A percentile compares a stretch with the other conserved stretches of the same genome.
phyloP scores from a whole-genome alignment of 64 coral and sea anemone species.

The Stichodactyla helianthus region DNA sequence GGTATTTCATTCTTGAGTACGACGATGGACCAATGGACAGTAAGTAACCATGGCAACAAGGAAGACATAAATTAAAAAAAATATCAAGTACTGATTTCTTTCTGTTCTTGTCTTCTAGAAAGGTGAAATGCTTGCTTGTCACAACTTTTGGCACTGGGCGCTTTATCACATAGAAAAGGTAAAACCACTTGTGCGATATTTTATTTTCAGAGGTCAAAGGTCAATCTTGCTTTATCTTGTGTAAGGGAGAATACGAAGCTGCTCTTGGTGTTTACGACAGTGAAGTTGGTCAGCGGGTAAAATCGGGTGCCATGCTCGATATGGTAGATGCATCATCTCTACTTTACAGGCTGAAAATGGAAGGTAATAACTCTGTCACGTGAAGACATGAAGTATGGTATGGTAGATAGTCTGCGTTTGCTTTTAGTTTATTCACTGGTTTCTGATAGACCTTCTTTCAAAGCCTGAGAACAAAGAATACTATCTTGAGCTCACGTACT shows the following conservation, averaged over 20 bases:
- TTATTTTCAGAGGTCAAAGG: neutral
- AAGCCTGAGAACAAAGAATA: too few relatives aligned
- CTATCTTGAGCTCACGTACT: too few relatives aligned
- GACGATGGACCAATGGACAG: slow-evolving; percentile 83
- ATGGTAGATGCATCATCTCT: slow-evolving; percentile 88
- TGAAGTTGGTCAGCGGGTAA: slow-evolving; percentile 75
- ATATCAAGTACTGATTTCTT: neutral
- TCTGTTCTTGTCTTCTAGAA: neutral
- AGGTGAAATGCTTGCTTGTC: slow-evolving; percentile 90
- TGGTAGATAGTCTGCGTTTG: too few relatives aligned
- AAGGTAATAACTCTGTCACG: slow-evolving; percentile 45
- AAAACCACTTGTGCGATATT: neutral
- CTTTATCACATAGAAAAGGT: slow-evolving; percentile 99
- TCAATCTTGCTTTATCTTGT: neutral
- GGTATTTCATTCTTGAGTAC: slow-evolving; percentile 76
- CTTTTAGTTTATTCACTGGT: too few relatives aligned
- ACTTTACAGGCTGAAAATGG: slow-evolving; percentile 91
- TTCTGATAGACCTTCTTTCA: too few relatives aligned
- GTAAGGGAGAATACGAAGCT: slow-evolving; percentile 84
- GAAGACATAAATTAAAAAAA: neutral
- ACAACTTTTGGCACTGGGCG: slow-evolving; percentile 99
- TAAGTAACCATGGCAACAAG: neutral
- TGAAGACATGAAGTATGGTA: neutral
- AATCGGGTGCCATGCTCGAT: slow-evolving; percentile 96
- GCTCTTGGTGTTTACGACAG: slow-evolving; percentile 83